Evolutionary conservation across 1,140 invertebrate genomes (phyloP), one percentile per base, ranked within the genome.

Genomic region (Drosophila subobscura): DNA sequence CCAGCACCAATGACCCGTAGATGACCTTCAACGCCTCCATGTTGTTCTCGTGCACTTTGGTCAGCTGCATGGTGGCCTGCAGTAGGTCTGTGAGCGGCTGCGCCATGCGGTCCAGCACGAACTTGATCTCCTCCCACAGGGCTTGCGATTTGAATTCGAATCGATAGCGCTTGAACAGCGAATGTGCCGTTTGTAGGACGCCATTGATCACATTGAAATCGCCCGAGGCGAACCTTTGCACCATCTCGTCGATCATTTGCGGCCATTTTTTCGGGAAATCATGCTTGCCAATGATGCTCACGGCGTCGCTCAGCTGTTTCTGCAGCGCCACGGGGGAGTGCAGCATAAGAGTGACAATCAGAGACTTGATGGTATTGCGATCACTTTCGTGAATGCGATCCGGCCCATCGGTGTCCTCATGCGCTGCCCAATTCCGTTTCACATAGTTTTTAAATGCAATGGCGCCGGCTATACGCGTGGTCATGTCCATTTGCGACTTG

Each of bases 181-280:
- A 99, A 92, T 99, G 97, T 0, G 97, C 98, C 1, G 98, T 99
- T 75, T 97, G 94, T 3, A 99, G 92, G 0, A 99, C 95, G 7
- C 98, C 98, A 93, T 99, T 99, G 44, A 99, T 99, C 0, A 98
- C 93, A 92, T 98, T 95, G 91, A 99, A 99, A 93, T 99, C 97
- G 33, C 97, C 96, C 67, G 96, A 96, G 60, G 94, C 93, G 92
- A 99, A 98, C 84, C 98, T 97, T 37, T 95, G 94, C n/a, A 98
- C 96, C 96, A 99, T 97, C 91, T 98, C 96, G 47, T 94, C 92
- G 5, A 99, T 95, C 4, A 99, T 92, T 76, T 95, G 94, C 4
- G 97, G 97, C 98, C 98, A 99, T 91, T 98, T 97, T 54, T 95
- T 94, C 0, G 98, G 98, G 91, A 99, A 99, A 93, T 99, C 98